phyloP scores from a whole-genome alignment of 2,888 invertebrate genomes.

The Aleiodes testaceus region DNA sequence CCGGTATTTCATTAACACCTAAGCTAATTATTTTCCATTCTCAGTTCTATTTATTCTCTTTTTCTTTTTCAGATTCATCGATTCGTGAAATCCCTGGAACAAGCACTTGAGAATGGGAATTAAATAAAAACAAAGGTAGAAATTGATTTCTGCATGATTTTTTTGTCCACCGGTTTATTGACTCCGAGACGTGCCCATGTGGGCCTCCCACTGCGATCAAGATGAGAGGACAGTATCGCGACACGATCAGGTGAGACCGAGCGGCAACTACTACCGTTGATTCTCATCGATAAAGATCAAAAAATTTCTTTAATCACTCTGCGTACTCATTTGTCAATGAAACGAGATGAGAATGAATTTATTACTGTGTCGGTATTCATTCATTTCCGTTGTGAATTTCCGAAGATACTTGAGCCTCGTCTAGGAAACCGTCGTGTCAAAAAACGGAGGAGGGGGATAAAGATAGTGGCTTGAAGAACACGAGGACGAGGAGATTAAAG shows the following conservation, averaged over 20 bases:
- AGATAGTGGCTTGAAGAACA: constrained; percentile 16
- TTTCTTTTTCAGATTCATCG: neutral
- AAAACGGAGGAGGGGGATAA: constrained; percentile 8
- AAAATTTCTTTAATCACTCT: constrained; percentile 13
- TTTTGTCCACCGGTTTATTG: constrained; percentile 27
- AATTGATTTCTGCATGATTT: neutral
- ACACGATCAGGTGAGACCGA: constrained; percentile 40
- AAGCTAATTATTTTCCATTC: constrained; percentile 71
- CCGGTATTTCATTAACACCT: constrained; percentile 73
- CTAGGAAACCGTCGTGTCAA: constrained; percentile 1
- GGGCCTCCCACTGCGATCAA: constrained; percentile 40
- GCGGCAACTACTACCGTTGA: constrained; percentile 36
- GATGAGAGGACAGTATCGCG: constrained; percentile 39
- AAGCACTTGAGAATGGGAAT: neutral
- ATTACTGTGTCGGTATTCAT: neutral
- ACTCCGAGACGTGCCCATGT: constrained; percentile 6
- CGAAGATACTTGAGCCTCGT: no score
- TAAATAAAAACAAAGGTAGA: constrained; percentile 4
- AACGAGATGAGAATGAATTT: neutral
- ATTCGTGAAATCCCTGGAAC: constrained; percentile 16
- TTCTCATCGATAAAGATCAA: constrained; percentile 24
- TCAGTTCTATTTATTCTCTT: constrained; percentile 53
- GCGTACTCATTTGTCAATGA: constrained; percentile 15
- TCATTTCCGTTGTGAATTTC: no score
- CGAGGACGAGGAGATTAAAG: constrained; percentile 19